Conservation (phyloP, 2,113 vertebrate genomes). For the Xenus cinereus region DNA sequence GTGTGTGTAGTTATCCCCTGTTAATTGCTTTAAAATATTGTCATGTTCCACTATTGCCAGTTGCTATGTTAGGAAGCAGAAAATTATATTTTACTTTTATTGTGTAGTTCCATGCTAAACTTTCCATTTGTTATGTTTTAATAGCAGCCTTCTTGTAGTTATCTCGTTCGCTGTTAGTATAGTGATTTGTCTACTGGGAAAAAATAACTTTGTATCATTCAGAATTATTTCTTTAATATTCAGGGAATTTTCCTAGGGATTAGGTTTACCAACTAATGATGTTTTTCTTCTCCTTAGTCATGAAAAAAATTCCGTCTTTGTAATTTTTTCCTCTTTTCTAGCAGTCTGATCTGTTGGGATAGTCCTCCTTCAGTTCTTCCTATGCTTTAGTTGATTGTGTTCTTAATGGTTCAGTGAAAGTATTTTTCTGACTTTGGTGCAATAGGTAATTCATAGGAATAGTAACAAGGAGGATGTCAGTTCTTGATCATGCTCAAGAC, state of each 20-base stretch:
- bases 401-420: neutral
- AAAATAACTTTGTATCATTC: neutral
- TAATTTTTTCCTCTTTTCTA: neutral
- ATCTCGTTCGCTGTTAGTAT: neutral
- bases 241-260: neutral
- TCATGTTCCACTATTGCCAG: neutral
- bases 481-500: neutral
- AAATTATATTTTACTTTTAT: slow-evolving; percentile 36
- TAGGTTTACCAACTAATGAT: neutral
- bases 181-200: slow-evolving; percentile 13
- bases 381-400: neutral
- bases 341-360: neutral
- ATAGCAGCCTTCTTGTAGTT: neutral
- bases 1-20: neutral
- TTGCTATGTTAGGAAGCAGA: slow-evolving; percentile 15
- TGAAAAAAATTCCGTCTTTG: neutral
- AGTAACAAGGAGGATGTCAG: neutral
- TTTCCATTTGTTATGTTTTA: slow-evolving; percentile 17
- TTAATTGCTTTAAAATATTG: slow-evolving; percentile 31
- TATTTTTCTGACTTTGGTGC: neutral
- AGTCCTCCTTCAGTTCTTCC: neutral
- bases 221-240: slow-evolving; percentile 40
- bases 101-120: neutral
- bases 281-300: slow-evolving; percentile 14
- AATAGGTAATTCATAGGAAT: neutral